These are phyloP conservation scores for Drosophila robusta DNA, from an alignment of 2,888 invertebrate genomes.

Conservation along the genomic window DNA sequence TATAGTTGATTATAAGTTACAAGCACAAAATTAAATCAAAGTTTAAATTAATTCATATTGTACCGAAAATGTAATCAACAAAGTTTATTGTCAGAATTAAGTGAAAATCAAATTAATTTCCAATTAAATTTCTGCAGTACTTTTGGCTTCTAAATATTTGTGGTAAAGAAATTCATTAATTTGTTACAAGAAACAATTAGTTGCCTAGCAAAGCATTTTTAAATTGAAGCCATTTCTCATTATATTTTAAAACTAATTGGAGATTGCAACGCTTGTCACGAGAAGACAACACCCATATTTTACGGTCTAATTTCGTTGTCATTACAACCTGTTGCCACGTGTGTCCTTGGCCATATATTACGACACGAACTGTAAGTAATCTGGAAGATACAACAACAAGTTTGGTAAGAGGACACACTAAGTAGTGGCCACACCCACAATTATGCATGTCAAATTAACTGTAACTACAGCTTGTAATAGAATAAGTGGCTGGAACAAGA, in stretches of 20 bases:
- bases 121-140: background rate
- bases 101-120: no score
- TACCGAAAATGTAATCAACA: no score
- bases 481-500: slow-evolving; percentile 12
- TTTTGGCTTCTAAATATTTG: background rate
- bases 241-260: slow-evolving; percentile 1
- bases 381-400: slow-evolving; percentile 5
- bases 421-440: slow-evolving; percentile 52
- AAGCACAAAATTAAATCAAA: no score
- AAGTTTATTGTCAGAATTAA: no score
- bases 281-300: slow-evolving; percentile 3
- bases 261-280: background rate
- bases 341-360: slow-evolving; percentile 9
- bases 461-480: slow-evolving; percentile 66
- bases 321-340: slow-evolving; percentile 36
- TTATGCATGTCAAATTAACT: slow-evolving; percentile 78
- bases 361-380: slow-evolving; percentile 9
- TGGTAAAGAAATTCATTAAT: no score
- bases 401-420: slow-evolving; percentile 11
- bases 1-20: no score
- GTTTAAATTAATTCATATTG: no score
- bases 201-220: background rate
- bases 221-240: background rate
- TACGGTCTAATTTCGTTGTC: slow-evolving; percentile 13
- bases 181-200: no score